Conservation (phyloP, 2,888 invertebrate species). For the Myopa tessellatipennis region DNA sequence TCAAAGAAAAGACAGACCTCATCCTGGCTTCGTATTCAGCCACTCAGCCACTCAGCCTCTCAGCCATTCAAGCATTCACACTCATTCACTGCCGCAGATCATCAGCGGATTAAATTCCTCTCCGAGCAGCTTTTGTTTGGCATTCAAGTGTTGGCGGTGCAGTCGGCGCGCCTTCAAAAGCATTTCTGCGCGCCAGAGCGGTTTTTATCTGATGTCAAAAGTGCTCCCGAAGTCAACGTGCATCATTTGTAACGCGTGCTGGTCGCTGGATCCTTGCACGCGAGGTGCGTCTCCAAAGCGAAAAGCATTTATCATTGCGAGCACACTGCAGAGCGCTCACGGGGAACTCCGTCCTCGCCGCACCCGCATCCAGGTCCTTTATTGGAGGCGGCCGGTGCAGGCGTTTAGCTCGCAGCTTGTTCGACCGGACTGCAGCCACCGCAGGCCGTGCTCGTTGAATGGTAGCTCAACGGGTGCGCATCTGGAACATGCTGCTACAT, state of each 20-base stretch:
- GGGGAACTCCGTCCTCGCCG: not conserved
- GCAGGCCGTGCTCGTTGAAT: conserved; percentile 32
- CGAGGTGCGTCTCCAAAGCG: conserved; percentile 7
- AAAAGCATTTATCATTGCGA: conserved; percentile 29
- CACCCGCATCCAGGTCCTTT: not conserved
- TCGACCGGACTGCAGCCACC: conserved; percentile 10
- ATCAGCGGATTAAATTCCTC: conserved; percentile 30
- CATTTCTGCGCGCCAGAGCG: conserved; percentile 26
- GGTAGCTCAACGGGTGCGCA: conserved; percentile 37
- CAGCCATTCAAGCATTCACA: not conserved
- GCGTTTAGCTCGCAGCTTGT: conserved; percentile 33
- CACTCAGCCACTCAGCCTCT: not conserved
- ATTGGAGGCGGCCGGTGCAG: conserved; percentile 30
- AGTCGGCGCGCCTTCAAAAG: conserved; percentile 35
- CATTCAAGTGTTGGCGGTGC: conserved; percentile 23
- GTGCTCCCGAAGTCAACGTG: conserved; percentile 41
- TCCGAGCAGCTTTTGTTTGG: conserved; percentile 3
- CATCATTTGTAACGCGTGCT: conserved; percentile 41
- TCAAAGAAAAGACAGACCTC: not conserved
- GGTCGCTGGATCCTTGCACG: not conserved
- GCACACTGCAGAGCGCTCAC: not conserved
- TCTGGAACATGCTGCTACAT: conserved; percentile 4
- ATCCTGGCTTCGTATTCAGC: not conserved
- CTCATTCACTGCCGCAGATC: conserved; percentile 9
- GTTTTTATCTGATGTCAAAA: conserved; percentile 38